Evolutionary conservation across 2,888 invertebrate species (phyloP), one percentile per base, ranked within the genome.

Genomic region (Cylindroiulus punctatus): DNA sequence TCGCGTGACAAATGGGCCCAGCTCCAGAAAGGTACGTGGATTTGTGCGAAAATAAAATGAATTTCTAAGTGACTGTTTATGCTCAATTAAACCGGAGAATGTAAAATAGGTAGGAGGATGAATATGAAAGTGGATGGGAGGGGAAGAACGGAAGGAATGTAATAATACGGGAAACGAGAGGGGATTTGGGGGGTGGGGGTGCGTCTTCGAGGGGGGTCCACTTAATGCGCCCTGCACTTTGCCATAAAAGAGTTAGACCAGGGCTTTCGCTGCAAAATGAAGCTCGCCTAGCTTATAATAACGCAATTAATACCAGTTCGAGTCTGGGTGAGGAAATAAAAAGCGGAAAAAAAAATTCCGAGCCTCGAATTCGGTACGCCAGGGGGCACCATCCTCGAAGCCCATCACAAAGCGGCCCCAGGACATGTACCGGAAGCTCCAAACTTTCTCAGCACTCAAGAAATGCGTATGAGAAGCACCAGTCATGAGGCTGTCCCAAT

Each of bases 1-100:
- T 65, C 65, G 65, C 22, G 65, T 65, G 65, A 65, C 26, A 65
- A 65, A 65, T 65, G 65, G 65, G 26, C 65, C 65, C 65, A 65
- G 65, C 26, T 65, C 26, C 26, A 1, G 22, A 65, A 65, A 65
- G 65, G 65, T 65, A 65, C 65, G 65, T 22, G 65, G 65, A 65
- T 65, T 65, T 65, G 65, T 65, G 65, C 65, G 65, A 65, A 65
- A 65, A 65, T 65, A 65, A 65, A 65, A 65, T 65, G 65, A 65
- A 65, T 65, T 65, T 65, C 65, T 65, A 65, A 65, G 65, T 65
- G 65, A 65, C 65, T 65, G 65, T 65, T 65, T 65, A 65, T 65
- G 65, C 65, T 65, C 65, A 65, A 65, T 65, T 65, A 65, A 65
- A 65, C 65, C 65, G 65, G 65, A 65, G 65, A 65, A 65, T 65